Base-by-base conservation (phyloP, 2,888 invertebrate genomes). In the Julus scanicus region DNA sequence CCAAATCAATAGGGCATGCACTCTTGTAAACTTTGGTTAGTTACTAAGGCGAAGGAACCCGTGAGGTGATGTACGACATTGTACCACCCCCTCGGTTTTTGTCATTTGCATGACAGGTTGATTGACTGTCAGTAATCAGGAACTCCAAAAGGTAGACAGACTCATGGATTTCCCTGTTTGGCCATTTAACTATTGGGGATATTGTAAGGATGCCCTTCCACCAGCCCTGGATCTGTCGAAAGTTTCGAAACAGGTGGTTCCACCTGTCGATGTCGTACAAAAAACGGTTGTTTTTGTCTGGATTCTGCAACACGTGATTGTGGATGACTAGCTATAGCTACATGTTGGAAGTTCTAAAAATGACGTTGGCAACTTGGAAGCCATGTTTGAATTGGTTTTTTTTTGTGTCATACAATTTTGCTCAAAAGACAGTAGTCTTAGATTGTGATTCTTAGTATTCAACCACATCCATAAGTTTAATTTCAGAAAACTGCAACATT, bases 1-100 rank as follows among this genome's bases (percentile, higher is more conserved):
- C 71, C 5, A 71, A 71, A 71, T 71, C 71, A 71, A 71, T 71
- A 71, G 71, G 71, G 71, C 71, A 71, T 71, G 71, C 71, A 71
- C 71, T 71, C 29, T 29, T 57, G 20, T 29, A 9, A 1, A 29
- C 71, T 20, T n/a, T n/a, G n/a, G 29, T 3, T 71, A 9, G 71
- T 29, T 29, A 71, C 71, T 11, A 29, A 71, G 71, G 71, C 29
- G 71, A 29, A 71, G 11, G 29, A 71, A 63, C 63, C 71, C 9
- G 29, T 2, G 13, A 29, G 49, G 29, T 20, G 29, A 29, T 29
- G 29, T 29, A 29, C 29, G 29, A 29, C 29, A 29, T 29, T 29
- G 29, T 29, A 29, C 29, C 29, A 29, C 29, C 29, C 29, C 29
- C 29, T 13, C 49, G 13, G 49, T 9, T 49, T 71, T 71, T 71